Evolutionary conservation across 2,113 vertebrate genomes (phyloP).

Genomic region (Willisornis vidua): DNA sequence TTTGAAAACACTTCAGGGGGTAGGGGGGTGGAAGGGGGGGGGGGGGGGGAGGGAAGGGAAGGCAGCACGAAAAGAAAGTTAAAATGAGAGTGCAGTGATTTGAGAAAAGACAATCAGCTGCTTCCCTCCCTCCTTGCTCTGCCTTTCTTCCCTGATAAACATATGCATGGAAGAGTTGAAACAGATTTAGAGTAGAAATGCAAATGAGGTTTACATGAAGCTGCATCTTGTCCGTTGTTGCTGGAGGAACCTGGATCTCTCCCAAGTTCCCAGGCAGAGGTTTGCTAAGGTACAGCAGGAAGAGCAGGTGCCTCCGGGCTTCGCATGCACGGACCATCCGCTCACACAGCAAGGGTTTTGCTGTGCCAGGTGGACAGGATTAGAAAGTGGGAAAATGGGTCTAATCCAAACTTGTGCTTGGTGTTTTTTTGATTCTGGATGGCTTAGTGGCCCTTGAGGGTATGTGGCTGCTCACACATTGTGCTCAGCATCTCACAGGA

Average conservation of each 20-base stretch:
- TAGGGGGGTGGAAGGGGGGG: too few relatives aligned
- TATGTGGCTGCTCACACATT: neutral
- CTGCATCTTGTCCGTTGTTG: neutral
- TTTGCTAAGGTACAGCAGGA: constrained; percentile 45
- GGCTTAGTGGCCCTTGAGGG: neutral
- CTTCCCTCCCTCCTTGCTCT: neutral
- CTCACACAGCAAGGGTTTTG: neutral
- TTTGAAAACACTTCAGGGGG: neutral
- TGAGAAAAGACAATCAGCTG: neutral
- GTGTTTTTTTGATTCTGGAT: neutral
- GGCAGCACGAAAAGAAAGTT: neutral
- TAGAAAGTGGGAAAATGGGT: neutral
- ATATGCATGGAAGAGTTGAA: neutral
- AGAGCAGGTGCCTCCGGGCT: neutral
- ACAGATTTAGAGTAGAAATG: constrained; percentile 46
- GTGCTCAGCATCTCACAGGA: neutral
- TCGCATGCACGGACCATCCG: neutral
- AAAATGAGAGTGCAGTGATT: neutral
- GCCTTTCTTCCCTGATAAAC: constrained; percentile 25
- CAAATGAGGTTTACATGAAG: constrained; percentile 30
- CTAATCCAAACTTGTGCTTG: neutral
- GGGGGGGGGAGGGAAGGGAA: too few relatives aligned
- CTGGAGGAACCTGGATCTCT: constrained; percentile 12
- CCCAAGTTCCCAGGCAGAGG: constrained; percentile 41
- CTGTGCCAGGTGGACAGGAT: constrained; percentile 1